phyloP scores from a whole-genome alignment of 1,140 invertebrate species.

The Drosophila trapezifrons region DNA sequence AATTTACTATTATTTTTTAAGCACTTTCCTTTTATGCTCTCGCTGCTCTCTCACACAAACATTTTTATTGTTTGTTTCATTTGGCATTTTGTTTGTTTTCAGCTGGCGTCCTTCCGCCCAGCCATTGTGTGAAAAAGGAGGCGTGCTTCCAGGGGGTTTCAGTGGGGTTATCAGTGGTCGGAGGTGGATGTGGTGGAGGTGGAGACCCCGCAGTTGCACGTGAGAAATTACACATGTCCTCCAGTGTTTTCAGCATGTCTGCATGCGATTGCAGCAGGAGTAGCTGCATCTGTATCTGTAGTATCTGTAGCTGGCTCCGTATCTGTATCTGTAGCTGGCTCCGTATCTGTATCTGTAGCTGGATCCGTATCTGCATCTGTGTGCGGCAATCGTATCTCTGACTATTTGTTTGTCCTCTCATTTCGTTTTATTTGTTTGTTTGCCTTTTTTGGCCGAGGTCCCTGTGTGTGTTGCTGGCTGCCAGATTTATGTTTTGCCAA shows the following conservation, averaged over 20 bases:
- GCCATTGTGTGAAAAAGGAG: background rate
- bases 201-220: conserved; percentile 56
- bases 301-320: conserved; percentile 20
- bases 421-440: conserved; percentile 39
- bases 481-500: conserved; percentile 69
- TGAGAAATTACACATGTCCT: conserved; percentile 81
- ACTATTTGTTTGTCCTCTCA: conserved; percentile 58
- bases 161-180: background rate
- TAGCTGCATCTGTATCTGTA: conserved; percentile 17
- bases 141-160: background rate
- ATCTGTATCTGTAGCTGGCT: conserved; percentile 13
- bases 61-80: conserved; percentile 76
- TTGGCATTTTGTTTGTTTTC: conserved; percentile 56
- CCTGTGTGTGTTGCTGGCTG: conserved; percentile 24
- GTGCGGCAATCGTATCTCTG: conserved; percentile 19
- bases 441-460: conserved; percentile 7
- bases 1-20: conserved; percentile 82
- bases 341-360: conserved; percentile 19
- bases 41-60: conserved; percentile 37
- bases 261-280: conserved; percentile 43
- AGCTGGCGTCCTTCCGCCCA: conserved; percentile 27
- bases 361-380: conserved; percentile 19
- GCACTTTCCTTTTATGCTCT: conserved; percentile 74
- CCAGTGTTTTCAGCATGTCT: conserved; percentile 58
- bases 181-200: background rate